Conservation (phyloP, 1,140 invertebrate species). For the Aricia agestis region DNA sequence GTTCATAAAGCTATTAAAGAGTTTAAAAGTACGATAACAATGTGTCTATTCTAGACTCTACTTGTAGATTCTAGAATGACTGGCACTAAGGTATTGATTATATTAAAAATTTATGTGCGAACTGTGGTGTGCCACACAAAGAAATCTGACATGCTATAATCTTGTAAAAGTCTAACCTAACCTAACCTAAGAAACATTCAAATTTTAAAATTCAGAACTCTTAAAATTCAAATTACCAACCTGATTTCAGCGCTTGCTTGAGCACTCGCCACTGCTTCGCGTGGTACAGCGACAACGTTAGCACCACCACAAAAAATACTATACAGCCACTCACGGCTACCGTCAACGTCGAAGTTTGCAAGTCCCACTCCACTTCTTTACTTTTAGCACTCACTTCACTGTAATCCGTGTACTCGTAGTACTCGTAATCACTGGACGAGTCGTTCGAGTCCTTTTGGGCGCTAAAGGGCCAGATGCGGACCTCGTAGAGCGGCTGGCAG, state of each 20-base stretch:
- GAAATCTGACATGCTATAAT: no score
- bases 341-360: constrained; percentile 76
- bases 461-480: constrained; percentile 76
- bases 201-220: no score
- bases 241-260: constrained; percentile 77
- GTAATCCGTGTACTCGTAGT: constrained; percentile 60
- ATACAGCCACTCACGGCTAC: constrained; percentile 78
- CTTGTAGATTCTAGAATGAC: no score
- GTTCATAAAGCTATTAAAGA: no score
- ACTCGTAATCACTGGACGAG: constrained; percentile 55
- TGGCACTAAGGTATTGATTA: no score
- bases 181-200: no score
- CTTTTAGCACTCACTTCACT: constrained; percentile 51
- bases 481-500: constrained; percentile 78
- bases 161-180: no score
- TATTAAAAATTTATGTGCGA: no score
- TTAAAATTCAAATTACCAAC: constrained; percentile 43
- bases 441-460: constrained; percentile 57
- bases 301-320: constrained; percentile 79
- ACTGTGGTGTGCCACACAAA: no score
- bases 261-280: constrained; percentile 78
- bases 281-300: constrained; percentile 76
- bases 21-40: no score
- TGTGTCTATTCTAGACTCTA: no score
- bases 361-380: constrained; percentile 67